Conservation (phyloP, 1,140 invertebrate genomes). For the Formica selysi region DNA sequence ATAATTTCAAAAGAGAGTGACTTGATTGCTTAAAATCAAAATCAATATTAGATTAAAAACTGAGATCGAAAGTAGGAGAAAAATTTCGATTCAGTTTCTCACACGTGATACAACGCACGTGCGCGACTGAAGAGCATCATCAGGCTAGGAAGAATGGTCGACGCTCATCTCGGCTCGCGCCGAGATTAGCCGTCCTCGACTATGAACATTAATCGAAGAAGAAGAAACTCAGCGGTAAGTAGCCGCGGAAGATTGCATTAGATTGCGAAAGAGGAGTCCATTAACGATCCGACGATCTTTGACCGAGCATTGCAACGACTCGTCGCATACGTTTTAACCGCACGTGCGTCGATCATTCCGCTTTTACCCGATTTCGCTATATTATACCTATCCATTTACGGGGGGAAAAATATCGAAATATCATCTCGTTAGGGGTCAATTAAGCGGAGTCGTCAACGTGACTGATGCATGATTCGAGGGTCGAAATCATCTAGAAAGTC, state of each 20-base stretch:
- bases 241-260: not conserved
- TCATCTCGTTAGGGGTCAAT: constrained; percentile 30
- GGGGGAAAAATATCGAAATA: not conserved
- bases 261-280: constrained; percentile 24
- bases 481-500: constrained; percentile 37
- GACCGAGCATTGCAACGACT: constrained; percentile 16
- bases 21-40: no score
- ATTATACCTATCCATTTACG: not conserved
- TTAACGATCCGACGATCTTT: constrained; percentile 36
- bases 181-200: not conserved
- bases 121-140: not conserved
- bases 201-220: not conserved
- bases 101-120: constrained; percentile 19
- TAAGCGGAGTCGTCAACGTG: constrained; percentile 29
- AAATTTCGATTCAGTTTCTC: not conserved
- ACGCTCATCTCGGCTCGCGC: not conserved
- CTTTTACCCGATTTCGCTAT: not conserved
- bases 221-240: not conserved
- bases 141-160: not conserved
- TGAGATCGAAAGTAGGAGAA: no score
- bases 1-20: no score
- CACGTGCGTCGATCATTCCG: not conserved
- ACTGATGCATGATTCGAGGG: constrained; percentile 13
- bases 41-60: no score
- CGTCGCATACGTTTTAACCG: not conserved